phyloP scores from a whole-genome alignment of 2,113 vertebrate species.

The Sigmodon hispidus region DNA sequence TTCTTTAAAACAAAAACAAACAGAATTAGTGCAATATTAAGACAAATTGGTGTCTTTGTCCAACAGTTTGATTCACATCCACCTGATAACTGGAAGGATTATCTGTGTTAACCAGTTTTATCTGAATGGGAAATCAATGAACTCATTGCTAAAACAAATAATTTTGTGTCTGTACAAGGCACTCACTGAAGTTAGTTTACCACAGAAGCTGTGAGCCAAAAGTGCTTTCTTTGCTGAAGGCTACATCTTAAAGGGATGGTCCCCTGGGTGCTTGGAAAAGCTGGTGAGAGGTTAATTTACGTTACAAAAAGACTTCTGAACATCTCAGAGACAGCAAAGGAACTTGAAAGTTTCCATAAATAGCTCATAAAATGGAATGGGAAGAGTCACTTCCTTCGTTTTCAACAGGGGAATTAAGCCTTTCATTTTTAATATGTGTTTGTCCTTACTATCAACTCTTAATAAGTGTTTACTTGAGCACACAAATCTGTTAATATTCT shows the following conservation, averaged over 20 bases:
- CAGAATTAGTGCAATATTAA: background rate
- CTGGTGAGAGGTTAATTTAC: background rate
- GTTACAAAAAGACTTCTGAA: background rate
- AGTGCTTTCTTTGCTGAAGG: background rate
- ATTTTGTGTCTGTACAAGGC: background rate
- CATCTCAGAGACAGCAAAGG: background rate
- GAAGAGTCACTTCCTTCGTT: background rate
- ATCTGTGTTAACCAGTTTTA: background rate
- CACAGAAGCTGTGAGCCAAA: background rate
- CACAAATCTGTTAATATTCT: background rate
- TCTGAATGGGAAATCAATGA: background rate
- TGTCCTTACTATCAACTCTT: background rate
- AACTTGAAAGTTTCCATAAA: background rate
- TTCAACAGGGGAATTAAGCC: background rate
- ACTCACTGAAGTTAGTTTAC: background rate
- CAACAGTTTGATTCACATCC: background rate
- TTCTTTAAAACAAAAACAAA: background rate
- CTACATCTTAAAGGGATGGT: background rate
- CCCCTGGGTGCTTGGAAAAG: background rate
- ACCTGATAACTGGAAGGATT: too few relatives aligned
- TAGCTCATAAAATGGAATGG: background rate
- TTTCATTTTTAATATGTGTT: conserved; percentile 14
- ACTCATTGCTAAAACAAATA: background rate
- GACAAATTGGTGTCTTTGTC: background rate
- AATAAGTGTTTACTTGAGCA: background rate